Evolutionary conservation across 2,797 vertebrate species (phyloP).

Genomic region (Ibycter americanus): DNA sequence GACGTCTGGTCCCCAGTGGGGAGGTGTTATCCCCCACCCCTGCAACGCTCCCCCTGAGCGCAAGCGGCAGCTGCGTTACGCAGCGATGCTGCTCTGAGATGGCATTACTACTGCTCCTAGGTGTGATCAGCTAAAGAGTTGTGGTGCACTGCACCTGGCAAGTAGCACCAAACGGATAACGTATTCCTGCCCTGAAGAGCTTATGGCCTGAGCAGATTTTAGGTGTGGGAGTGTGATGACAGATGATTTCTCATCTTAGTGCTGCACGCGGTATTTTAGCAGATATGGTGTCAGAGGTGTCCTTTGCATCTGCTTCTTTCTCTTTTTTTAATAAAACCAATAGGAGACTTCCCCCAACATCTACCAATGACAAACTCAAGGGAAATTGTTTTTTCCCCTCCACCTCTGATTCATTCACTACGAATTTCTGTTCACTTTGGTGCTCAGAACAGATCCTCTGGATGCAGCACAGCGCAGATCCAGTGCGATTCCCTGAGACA

Average conservation of each 20-base stretch:
- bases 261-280: background rate
- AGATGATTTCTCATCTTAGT: background rate
- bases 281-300: background rate
- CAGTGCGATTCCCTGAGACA: background rate
- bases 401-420: background rate
- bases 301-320: background rate
- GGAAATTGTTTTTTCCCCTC: background rate
- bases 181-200: background rate
- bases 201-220: background rate
- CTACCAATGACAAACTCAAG: background rate
- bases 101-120: background rate
- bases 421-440: background rate
- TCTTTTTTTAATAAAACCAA: background rate
- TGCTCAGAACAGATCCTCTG: background rate
- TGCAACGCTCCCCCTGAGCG: fast-evolving
- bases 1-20: fast-evolving
- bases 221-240: background rate
- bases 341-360: background rate
- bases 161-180: background rate
- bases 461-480: background rate
- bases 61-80: background rate
- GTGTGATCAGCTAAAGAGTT: no score
- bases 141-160: background rate
- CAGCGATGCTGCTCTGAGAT: background rate
- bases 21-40: background rate